Percentiles rank a stretch among this genome's conserved stretches.
Evolutionary conservation across 1,140 invertebrate species (phyloP).

Genomic region (Fopius arisanus): DNA sequence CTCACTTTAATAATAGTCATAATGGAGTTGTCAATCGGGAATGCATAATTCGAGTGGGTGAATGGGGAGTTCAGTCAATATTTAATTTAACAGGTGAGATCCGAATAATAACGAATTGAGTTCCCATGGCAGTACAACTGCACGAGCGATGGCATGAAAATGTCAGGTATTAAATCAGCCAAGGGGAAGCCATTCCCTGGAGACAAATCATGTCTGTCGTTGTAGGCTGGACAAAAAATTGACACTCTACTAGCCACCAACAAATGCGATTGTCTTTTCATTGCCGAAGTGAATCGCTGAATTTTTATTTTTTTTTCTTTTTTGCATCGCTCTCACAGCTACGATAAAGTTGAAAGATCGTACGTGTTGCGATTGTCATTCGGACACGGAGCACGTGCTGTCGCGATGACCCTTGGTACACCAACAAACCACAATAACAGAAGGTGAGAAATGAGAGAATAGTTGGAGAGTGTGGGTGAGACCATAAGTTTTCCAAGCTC

Average conservation of each 20-base stretch:
- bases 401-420: not conserved
- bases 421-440: not conserved
- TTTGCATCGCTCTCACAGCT: not conserved
- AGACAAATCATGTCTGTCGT: not conserved
- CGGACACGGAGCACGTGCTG: slow-evolving; percentile 13
- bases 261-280: slow-evolving; percentile 8
- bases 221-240: not conserved
- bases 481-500: not conserved
- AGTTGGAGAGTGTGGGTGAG: not conserved
- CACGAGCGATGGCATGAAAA: not conserved
- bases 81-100: not conserved
- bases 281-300: not conserved
- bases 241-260: not conserved
- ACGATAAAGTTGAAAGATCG: not conserved
- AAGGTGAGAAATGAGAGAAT: not conserved
- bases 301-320: not conserved
- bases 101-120: not conserved
- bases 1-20: slow-evolving; percentile 6
- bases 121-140: slow-evolving; percentile 5
- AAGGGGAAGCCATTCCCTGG: not conserved
- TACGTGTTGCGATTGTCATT: slow-evolving; percentile 8
- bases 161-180: not conserved
- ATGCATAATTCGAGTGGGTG: not conserved
- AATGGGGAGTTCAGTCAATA: not conserved
- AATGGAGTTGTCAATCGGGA: not conserved